Conservation (phyloP, 2,888 invertebrate genomes). For the Nemoura dubitans region DNA sequence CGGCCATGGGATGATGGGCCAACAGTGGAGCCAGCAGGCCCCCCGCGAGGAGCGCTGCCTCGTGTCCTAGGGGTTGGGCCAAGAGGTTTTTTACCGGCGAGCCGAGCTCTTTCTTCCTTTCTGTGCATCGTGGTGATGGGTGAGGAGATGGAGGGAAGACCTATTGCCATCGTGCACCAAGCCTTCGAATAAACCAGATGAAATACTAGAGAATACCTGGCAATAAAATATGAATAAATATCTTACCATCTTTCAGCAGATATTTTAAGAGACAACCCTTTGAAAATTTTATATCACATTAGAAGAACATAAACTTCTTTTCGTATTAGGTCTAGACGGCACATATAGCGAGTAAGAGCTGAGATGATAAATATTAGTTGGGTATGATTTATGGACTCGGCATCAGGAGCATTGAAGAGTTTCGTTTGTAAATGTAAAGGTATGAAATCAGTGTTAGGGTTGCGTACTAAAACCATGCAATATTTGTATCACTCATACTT, state of each 20-base stretch:
- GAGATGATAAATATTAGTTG: not conserved
- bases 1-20: not conserved
- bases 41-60: not conserved
- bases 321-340: not conserved
- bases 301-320: not conserved
- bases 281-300: not conserved
- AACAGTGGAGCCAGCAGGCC: not conserved
- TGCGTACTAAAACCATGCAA: not conserved
- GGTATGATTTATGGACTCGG: not conserved
- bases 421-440: not conserved
- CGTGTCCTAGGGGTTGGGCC: not conserved
- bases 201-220: conserved; percentile 12
- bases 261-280: conserved; percentile 7
- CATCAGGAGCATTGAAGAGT: not conserved
- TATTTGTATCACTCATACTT: not conserved
- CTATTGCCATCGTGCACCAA: not conserved
- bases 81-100: not conserved
- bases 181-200: not conserved
- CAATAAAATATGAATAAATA: not conserved
- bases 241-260: not conserved
- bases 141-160: not conserved
- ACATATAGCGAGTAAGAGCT: not conserved
- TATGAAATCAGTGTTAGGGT: not conserved
- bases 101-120: not conserved
- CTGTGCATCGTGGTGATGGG: not conserved